Evolutionary conservation across 2,113 vertebrate species (phyloP).

Genomic region (Chitala chitala): DNA sequence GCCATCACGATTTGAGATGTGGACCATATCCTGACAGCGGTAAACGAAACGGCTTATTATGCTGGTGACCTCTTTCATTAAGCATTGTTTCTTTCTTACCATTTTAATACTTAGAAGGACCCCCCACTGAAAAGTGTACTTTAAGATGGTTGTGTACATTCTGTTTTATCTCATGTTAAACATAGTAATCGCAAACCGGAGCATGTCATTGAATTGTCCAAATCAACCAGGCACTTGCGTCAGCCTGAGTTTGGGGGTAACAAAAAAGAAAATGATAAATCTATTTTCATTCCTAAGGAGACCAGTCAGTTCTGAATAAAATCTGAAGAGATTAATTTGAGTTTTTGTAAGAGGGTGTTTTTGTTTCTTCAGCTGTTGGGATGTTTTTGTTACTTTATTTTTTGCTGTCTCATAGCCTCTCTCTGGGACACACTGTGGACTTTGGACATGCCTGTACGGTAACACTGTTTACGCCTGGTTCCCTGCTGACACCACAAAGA

Average conservation of each 20-base stretch:
- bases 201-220: neutral
- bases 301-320: neutral
- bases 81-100: neutral
- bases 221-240: neutral
- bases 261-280: neutral
- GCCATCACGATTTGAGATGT: neutral
- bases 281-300: neutral
- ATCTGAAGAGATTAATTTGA: neutral
- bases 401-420: neutral
- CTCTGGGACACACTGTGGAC: neutral
- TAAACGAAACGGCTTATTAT: neutral
- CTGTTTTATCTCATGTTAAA: neutral
- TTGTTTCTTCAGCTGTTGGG: slow-evolving; percentile 17
- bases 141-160: neutral
- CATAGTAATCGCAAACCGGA: neutral
- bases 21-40: neutral
- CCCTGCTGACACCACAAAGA: neutral
- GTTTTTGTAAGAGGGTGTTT: slow-evolving; percentile 11
- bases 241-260: no score
- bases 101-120: neutral
- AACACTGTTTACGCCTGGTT: neutral
- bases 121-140: neutral
- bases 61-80: neutral
- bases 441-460: neutral
- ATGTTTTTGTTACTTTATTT: slow-evolving; percentile 7